Conservation (phyloP, 2,113 vertebrate genomes). For the Lontra canadensis region DNA sequence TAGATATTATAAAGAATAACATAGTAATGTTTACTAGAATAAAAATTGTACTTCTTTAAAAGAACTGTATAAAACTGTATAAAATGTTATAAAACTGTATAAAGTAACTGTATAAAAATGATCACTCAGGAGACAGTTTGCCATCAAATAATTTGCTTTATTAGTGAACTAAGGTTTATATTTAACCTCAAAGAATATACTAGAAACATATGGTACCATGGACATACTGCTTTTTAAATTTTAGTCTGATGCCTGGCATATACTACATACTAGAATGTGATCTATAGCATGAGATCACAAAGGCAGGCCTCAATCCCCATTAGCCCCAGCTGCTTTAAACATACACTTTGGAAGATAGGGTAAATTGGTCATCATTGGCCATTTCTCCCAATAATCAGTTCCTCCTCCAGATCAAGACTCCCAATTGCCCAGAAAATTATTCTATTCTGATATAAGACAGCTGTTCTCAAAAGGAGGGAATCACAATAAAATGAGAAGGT, state of each 20-base stretch:
- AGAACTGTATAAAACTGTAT: too few relatives aligned
- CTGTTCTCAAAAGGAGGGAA: not conserved
- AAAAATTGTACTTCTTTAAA: not conserved
- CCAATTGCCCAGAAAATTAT: not conserved
- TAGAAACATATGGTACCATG: not conserved
- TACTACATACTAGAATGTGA: not conserved
- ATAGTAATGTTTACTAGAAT: not conserved
- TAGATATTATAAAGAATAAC: not conserved
- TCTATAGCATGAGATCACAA: not conserved
- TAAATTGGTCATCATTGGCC: not conserved
- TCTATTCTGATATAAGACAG: not conserved
- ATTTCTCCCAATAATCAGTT: not conserved
- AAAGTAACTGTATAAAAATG: not conserved
- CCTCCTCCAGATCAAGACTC: not conserved
- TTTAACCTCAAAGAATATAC: not conserved
- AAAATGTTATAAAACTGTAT: too few relatives aligned
- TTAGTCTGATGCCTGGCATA: not conserved
- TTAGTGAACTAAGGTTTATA: not conserved
- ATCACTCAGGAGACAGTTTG: not conserved
- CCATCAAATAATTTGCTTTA: not conserved
- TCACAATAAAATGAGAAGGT: not conserved
- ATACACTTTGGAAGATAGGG: not conserved
- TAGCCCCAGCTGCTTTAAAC: not conserved
- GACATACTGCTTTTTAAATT: not conserved
- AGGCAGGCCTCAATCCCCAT: rapidly evolving